phyloP scores from a whole-genome alignment of 1,140 invertebrate species.

The Idris sp. region DNA sequence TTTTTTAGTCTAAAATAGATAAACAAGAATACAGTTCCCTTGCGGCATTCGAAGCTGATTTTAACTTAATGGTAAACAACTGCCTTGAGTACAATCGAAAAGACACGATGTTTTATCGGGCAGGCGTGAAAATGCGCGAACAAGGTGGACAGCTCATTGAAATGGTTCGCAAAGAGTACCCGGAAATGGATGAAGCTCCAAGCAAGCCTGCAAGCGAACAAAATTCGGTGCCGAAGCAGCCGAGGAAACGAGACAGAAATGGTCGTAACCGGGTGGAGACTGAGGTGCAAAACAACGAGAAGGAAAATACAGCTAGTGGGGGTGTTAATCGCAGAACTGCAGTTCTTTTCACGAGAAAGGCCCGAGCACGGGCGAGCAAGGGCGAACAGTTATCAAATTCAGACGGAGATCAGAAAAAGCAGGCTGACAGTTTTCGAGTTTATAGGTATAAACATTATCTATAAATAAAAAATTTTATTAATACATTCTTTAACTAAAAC shows the following conservation, averaged over 20 bases:
- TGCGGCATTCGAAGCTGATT: constrained; percentile 91
- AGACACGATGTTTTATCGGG: constrained; percentile 91
- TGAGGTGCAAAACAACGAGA: constrained; percentile 67
- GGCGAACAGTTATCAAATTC: constrained; percentile 63
- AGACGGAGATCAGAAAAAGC: constrained; percentile 72
- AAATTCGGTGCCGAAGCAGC: constrained; percentile 36
- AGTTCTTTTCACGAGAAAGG: constrained; percentile 89
- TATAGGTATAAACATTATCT: too few relatives aligned
- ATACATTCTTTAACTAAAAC: too few relatives aligned
- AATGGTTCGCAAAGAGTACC: constrained; percentile 83
- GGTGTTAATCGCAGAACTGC: constrained; percentile 88
- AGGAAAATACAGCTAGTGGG: constrained; percentile 69
- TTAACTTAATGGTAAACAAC: constrained; percentile 95
- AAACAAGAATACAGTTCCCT: constrained; percentile 87
- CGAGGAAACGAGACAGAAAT: constrained; percentile 70
- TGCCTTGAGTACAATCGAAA: constrained; percentile 97
- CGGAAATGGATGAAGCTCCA: constrained; percentile 81
- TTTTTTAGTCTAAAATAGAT: constrained; percentile 83
- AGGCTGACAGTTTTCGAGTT: constrained; percentile 80
- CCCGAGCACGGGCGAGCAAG: constrained; percentile 78
- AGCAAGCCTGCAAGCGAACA: constrained; percentile 47
- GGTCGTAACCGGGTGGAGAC: constrained; percentile 69
- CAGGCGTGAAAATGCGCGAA: constrained; percentile 92
- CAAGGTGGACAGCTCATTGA: constrained; percentile 88
- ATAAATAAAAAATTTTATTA: too few relatives aligned